Evolutionary conservation across 92 coral and sea anemone genomes (phyloP), one percentile per base, ranked within the genome.

Genomic region (Phenganax marumi): DNA sequence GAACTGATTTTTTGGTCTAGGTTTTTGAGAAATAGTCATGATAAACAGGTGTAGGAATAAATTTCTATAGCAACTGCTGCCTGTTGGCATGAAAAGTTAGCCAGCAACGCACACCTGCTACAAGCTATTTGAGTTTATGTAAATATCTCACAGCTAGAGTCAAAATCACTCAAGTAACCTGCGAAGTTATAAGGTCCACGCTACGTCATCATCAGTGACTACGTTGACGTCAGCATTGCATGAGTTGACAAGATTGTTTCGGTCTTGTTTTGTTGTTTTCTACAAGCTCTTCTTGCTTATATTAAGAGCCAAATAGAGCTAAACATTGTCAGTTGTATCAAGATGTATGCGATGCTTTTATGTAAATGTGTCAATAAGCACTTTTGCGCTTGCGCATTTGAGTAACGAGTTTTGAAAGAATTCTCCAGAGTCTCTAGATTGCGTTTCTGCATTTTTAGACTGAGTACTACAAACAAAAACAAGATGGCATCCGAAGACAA

Each of bases 31-130:
- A 66, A 66, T 18, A 66, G 10, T 66, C 50, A 17, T 17, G 48
- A 25, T 10, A 24, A 66, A 33, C 18, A 33, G 17, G 12, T 66
- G 50, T 23, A 14, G 23, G 58, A 16, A 62, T 16, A 25, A 58
- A 76, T 76, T 49, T 57, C 81, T 76, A 54, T 76, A 68, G 52
- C 81, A 76, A 76, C 81, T 19, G 68, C 26, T 74, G 12, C 26
- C 23, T 54, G 48, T n/a, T 72, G 14, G 61, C 43, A 26, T 62
- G 50, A 58, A 76, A 74, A 12, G 46, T 55, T 50, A 61, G 81
- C 65, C 54, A 39, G 81, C 81, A 76, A 76, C 81, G 51, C 23
- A 22, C 68, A 76, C 81, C 81, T 76, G 81, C 65, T 8, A 11
- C 11, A 50, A n/a, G 49, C 16, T 8, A 55, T 74, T 74, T 25